These are phyloP conservation scores for Lutraria lutraria DNA, from an alignment of 2,888 invertebrate genomes.

Conservation along the genomic window DNA sequence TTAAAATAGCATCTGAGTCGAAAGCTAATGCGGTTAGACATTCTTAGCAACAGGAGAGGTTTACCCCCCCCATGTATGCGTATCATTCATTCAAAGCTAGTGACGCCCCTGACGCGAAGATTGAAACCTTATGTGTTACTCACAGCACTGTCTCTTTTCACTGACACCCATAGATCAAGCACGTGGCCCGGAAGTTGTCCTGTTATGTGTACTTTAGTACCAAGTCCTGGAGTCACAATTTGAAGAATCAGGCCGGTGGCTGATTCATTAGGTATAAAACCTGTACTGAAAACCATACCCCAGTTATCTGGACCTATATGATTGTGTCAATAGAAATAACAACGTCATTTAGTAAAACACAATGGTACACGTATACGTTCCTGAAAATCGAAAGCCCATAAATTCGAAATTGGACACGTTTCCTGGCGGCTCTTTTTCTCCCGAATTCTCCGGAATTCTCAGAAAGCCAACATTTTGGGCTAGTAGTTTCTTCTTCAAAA, in stretches of 20 bases:
- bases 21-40: too few relatives aligned
- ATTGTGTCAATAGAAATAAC: background rate
- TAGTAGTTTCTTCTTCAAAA: too few relatives aligned
- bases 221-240: slow-evolving; percentile 34
- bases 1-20: too few relatives aligned
- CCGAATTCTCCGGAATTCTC: background rate
- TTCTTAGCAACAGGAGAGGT: too few relatives aligned
- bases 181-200: background rate
- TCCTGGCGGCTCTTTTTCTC: background rate
- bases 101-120: too few relatives aligned
- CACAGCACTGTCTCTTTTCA: slow-evolving; percentile 29
- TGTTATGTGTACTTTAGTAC: slow-evolving; percentile 34
- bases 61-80: too few relatives aligned
- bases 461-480: background rate
- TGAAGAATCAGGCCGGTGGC: slow-evolving; percentile 7
- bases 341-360: background rate
- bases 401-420: background rate
- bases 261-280: background rate
- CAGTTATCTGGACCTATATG: slow-evolving; percentile 26
- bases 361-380: background rate
- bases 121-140: too few relatives aligned
- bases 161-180: slow-evolving; percentile 9
- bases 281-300: slow-evolving; percentile 29
- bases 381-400: too few relatives aligned
- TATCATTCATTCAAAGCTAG: too few relatives aligned